Base-by-base conservation (phyloP, 1,140 invertebrate species). In the Armadillidium nasatum region DNA sequence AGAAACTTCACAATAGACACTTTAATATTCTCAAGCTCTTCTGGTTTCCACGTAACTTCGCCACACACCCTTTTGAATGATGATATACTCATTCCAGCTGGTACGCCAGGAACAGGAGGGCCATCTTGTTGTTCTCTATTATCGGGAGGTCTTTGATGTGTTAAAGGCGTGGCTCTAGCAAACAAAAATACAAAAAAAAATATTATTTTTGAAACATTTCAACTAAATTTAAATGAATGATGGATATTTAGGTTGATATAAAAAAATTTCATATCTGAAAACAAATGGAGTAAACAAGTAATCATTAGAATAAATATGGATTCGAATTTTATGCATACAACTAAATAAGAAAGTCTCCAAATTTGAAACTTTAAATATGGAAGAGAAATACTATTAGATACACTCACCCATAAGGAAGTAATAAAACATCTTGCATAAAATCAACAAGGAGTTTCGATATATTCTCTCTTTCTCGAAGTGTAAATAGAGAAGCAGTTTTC, bases 1-100 rank as follows among this genome's bases (percentile, higher is more conserved):
- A 96, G 85, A 82, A 96, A 94, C 82, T 92, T 93, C 3, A 95
- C 88, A 76, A 96, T 90, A 69, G 91, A 91, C 75, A 92, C 83
- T 84, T 94, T 94, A 10, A 89, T 89, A 85, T 91, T 89, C 85
- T 96, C 94, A 69, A 96, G 85, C 82, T 93, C 89, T 82, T 95
- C 93, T n/a, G 93, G 89, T 76, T 89, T 90, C 77, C 91, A 86
- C 33, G 91, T 88, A 82, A 87, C 89, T 82, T 93, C 92, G 69
- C 90, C 90, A 11, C 90, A 90, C 4, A 95, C 89, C 78, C 92
- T 87, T 84, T 93, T 94, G 82, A 92, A 93, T 15, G 90, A 89
- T 81, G 90, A 88, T 79, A 90, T 88, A 84, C 90, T 93, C 85
- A 96, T 88, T 1, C 93, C 93, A 45, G 93, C 89, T 43, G 94